Evolutionary conservation across 2,888 invertebrate genomes (phyloP), one percentile per base, ranked within the genome.

Genomic region (Carterocephalus palaemon): DNA sequence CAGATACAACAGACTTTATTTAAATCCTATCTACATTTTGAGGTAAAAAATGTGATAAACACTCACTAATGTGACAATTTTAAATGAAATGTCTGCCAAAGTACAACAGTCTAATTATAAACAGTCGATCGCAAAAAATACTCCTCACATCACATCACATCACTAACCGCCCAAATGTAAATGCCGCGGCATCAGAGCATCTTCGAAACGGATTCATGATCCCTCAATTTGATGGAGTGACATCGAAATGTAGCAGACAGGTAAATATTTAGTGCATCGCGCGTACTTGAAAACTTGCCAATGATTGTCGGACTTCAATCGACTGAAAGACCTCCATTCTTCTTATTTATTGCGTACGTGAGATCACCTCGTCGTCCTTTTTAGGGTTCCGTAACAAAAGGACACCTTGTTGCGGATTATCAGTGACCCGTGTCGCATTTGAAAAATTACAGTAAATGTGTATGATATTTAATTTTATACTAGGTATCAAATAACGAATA

Each of bases 211-310:
- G 49, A 46, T 48, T 47, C 48, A 45, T 47, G 55, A 62, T 60
- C 63, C 59, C 54, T 59, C 59, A 67, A 70, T 62, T 69, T 55
- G 57, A 59, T 52, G 48, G 65, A 62, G 59, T 71, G 64, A 70
- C 68, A 68, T 62, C 58, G 58, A 76, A 46, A 74, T 64, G 64
- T 64, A 63, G 64, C 66, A 65, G 66, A 66, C 79, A 83, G 81
- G 81, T 82, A 80, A 82, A 83, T 75, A 80, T 78, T 78, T 74
- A 73, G 77, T 74, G 71, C 77, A 73, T 61, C 65, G 64, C 62
- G 62, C 71, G 80, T 75, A 75, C 82, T 83, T 83, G 83, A 82
- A 75, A 57, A 49, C 56, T 59, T 78, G 83, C 82, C 82, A 82
- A 75, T 73, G 59, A 81, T 79, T 79, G 78, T 80, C 70, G 75